Percentiles rank a stretch among this genome's conserved stretches.
These are phyloP conservation scores for Drosophila subobscura DNA, from an alignment of 1,140 invertebrate species.

Conservation along the genomic window DNA sequence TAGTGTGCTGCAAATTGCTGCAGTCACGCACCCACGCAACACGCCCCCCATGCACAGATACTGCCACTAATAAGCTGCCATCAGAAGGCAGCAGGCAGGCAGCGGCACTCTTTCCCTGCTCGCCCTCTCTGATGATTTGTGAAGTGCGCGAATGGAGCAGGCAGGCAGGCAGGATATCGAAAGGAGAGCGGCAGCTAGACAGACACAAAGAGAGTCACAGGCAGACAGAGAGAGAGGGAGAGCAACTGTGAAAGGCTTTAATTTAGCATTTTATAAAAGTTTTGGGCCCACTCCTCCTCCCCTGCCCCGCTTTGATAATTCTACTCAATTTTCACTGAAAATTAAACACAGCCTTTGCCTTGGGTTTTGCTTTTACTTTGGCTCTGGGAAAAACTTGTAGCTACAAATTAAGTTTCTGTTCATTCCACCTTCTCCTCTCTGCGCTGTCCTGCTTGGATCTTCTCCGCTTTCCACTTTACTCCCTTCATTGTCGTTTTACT, in stretches of 20 bases:
- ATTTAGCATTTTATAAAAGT: conserved; percentile 2
- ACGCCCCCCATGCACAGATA: conserved; percentile 1
- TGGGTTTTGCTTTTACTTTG: conserved; percentile 8
- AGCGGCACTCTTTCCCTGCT: conserved; percentile 25
- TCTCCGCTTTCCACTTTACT: too few species aligned
- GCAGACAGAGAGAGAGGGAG: neutral
- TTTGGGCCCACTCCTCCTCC: neutral
- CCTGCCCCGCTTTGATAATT: neutral
- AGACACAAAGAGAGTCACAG: too few species aligned
- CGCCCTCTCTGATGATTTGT: conserved; percentile 30
- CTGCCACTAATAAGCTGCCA: conserved; percentile 58
- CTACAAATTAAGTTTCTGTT: conserved; percentile 63
- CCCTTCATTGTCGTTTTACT: neutral
- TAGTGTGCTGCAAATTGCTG: conserved; percentile 48
- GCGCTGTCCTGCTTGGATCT: too few species aligned
- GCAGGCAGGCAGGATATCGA: conserved; percentile 14
- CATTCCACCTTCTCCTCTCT: neutral
- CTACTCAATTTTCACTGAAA: conserved; percentile 32
- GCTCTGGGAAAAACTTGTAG: conserved; percentile 12
- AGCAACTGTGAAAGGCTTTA: conserved; percentile 14
- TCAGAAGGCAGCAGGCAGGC: conserved; percentile 21
- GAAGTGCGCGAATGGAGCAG: conserved; percentile 31
- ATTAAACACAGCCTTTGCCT: conserved; percentile 19
- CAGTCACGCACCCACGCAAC: conserved; percentile 44
- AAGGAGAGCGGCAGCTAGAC: neutral